Evolutionary conservation across 2,113 vertebrate species (phyloP), one percentile per base, ranked within the genome.

Genomic region (Solea solea): DNA sequence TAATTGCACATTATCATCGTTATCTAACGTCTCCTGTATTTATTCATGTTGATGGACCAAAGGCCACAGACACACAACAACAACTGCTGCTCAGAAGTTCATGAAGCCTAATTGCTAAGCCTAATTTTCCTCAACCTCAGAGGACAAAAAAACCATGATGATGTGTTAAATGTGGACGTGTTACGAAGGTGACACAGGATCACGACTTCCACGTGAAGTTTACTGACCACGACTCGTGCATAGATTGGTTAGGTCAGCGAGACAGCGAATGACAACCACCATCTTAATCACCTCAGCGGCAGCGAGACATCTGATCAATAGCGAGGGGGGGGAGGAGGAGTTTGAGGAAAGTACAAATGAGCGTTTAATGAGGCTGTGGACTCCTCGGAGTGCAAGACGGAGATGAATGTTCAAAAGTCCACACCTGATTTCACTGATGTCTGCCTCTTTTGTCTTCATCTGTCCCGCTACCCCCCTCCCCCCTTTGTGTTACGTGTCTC

Each of bases 311-410:
- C 27, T 79, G 78, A 74, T 83, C 63, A 63, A 52, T 76, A 21
- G 21, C 21, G 42, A 44, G 58, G 34, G 15, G 66, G 60, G 46
- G 67, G 67, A 80, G 55, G 55, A 60, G 72, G 51, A 56, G 64
- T 48, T 63, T 56, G 52, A 15, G 49, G 14, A 66, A 74, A 72
- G 55, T 45, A 78, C 81, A 89, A 87, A 90, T 51, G 69, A 84
- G 72, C 16, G 84, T 90, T 88, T 90, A 87, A 88, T 86, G 85
- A 76, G 60, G 39, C 49, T 72, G 0, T 14, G 14, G 62, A 59
- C n/a, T 12, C 61, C 51, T 49, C 34, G 46, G 77, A 73, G 59
- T 62, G 42, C 1, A 16, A 48, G 21, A 21, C 21, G 4, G 42
- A 56, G 64, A 77, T 68, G 25, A 62, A 71, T 65, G 66, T 27